phyloP scores from a whole-genome alignment of 2,113 vertebrate species.

The Campylorhamphus procurvoides region DNA sequence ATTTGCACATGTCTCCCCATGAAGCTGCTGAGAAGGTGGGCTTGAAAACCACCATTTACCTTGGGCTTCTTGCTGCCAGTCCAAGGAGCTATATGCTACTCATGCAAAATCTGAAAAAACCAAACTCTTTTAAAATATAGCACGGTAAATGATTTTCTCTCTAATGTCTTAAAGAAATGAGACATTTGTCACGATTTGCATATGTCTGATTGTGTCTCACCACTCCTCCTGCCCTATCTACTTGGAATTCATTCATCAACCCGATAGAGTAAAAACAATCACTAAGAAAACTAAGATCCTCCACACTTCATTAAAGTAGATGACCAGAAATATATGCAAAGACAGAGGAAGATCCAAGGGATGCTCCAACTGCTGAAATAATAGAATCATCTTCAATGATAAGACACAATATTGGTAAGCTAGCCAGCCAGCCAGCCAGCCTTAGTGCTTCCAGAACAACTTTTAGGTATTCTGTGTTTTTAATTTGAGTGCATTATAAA shows the following conservation, averaged over 20 bases:
- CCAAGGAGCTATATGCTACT: not conserved
- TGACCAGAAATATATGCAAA: not conserved
- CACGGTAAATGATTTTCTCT: not conserved
- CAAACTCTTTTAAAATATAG: not conserved
- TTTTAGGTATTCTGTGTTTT: not conserved
- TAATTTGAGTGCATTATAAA: not conserved
- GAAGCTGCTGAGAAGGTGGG: not conserved
- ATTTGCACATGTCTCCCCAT: not conserved
- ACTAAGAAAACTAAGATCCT: not conserved
- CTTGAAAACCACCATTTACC: not conserved
- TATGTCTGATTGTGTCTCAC: not conserved
- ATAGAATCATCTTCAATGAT: not conserved
- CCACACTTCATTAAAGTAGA: not conserved
- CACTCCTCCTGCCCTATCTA: not conserved
- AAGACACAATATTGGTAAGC: not conserved
- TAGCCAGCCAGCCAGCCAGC: not conserved
- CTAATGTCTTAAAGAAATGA: not conserved
- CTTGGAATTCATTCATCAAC: not conserved
- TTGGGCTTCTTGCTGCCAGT: not conserved
- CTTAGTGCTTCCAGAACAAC: not conserved
- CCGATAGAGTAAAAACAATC: not conserved
- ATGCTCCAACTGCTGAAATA: not conserved
- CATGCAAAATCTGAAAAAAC: not conserved
- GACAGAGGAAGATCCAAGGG: not conserved
- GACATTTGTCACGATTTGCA: not conserved